Conservation (phyloP, 2,113 vertebrate species). For the Carollia perspicillata region DNA sequence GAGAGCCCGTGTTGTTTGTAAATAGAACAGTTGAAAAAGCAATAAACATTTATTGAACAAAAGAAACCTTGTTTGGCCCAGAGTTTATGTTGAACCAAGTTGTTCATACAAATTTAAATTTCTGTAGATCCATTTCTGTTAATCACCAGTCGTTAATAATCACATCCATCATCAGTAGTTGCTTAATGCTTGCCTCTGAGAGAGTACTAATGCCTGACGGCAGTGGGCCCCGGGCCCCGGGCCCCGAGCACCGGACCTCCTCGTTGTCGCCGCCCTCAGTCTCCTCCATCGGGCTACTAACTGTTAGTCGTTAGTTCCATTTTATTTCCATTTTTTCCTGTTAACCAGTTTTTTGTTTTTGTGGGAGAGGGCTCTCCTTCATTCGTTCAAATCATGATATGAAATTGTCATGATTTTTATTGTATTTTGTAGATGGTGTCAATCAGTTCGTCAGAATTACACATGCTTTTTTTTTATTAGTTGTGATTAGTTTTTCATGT, state of each 20-base stretch:
- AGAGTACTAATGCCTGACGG: constrained; percentile 95
- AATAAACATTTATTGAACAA: constrained; percentile 95
- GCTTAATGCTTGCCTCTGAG: constrained; percentile 92
- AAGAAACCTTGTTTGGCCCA: constrained; percentile 90
- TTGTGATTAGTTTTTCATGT: constrained; percentile 97
- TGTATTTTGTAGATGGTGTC: constrained; percentile 91
- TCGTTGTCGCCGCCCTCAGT: constrained; percentile 81
- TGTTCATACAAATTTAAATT: constrained; percentile 83
- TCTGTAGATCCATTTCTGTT: constrained; percentile 92
- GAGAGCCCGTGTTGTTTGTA: constrained; percentile 93
- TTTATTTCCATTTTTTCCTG: constrained; percentile 87
- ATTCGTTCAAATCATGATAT: constrained; percentile 91
- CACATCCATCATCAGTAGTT: constrained; percentile 92
- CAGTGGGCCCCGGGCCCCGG: constrained; percentile 87
- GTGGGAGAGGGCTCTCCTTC: constrained; percentile 87
- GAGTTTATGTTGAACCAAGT: constrained; percentile 92
- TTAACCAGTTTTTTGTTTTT: constrained; percentile 83
- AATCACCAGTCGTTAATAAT: constrained; percentile 95
- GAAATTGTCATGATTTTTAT: constrained; percentile 90
- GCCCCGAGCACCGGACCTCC: constrained; percentile 79
- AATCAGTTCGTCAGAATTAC: constrained; percentile 88
- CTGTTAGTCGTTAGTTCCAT: constrained; percentile 89
- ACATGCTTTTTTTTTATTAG: constrained; percentile 91
- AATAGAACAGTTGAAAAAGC: constrained; percentile 94
- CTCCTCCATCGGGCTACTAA: constrained; percentile 91